These are phyloP conservation scores for Propsilocerus akamusi DNA, from an alignment of 1,140 invertebrate species.

Conservation along the genomic window DNA sequence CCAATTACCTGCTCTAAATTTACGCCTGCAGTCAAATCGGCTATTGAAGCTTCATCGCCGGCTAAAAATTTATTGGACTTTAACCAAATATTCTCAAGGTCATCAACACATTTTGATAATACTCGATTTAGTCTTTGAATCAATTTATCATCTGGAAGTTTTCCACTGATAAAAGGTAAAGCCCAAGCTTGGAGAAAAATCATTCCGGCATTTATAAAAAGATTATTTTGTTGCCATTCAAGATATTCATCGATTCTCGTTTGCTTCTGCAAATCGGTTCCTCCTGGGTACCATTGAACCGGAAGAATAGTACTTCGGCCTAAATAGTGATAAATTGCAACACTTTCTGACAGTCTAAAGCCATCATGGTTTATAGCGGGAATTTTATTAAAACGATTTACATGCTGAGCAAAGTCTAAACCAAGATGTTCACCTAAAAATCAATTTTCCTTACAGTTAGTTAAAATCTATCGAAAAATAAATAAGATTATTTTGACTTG, in stretches of 20 bases:
- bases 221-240: conserved; percentile 70
- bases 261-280: conserved; percentile 38
- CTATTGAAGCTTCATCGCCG: conserved; percentile 45
- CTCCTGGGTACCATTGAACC: conserved; percentile 48
- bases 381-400: conserved; percentile 59
- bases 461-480: background rate
- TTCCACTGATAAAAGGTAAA: conserved; percentile 28
- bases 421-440: conserved; percentile 39
- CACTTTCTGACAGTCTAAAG: conserved; percentile 58
- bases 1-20: conserved; percentile 61
- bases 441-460: background rate
- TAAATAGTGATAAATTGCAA: conserved; percentile 30
- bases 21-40: conserved; percentile 61
- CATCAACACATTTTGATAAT: conserved; percentile 10
- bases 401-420: conserved; percentile 37
- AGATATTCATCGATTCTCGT: conserved; percentile 68
- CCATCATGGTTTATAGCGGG: conserved; percentile 55
- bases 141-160: conserved; percentile 23
- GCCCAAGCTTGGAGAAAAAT: conserved; percentile 43
- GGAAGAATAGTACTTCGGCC: conserved; percentile 5
- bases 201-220: conserved; percentile 38
- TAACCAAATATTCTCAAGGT: conserved; percentile 44
- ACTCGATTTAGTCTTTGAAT: conserved; percentile 23
- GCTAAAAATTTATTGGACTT: conserved; percentile 38
- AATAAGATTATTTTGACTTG: background rate